A percentile compares a stretch with the other conserved stretches of the same genome.
Evolutionary conservation across 30 jellyfish, hydroid and myxozoan species (phyloP).

Genomic region (Chironex yamaguchii): DNA sequence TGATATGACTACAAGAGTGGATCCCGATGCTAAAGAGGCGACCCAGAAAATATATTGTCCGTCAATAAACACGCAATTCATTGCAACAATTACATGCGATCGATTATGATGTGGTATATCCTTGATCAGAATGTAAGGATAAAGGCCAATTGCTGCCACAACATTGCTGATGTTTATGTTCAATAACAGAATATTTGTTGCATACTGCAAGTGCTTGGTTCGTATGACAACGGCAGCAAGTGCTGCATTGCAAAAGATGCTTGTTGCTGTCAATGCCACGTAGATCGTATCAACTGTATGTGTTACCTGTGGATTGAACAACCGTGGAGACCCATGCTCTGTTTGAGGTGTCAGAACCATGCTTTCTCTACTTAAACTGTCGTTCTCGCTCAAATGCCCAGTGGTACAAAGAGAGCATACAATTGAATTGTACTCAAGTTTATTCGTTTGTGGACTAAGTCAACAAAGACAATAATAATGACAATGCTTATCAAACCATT

Average conservation of each 20-base stretch:
- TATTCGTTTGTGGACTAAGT: too few species aligned
- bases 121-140: background rate
- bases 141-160: background rate
- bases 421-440: too few species aligned
- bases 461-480: too few species aligned
- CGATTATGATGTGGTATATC: background rate
- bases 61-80: background rate
- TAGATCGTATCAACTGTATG: background rate
- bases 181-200: background rate
- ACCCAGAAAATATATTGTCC: background rate
- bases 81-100: background rate
- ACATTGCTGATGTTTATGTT: background rate
- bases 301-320: background rate
- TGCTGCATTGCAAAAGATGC: background rate
- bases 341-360: too few species aligned
- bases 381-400: too few species aligned
- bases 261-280: background rate
- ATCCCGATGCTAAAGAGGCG: background rate
- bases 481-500: too few species aligned
- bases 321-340: too few species aligned
- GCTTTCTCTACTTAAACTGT: too few species aligned
- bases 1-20: background rate
- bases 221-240: background rate
- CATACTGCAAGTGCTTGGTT: background rate
- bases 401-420: too few species aligned